Conservation (phyloP, 2,888 invertebrate genomes). For the Tenthredo amoena region DNA sequence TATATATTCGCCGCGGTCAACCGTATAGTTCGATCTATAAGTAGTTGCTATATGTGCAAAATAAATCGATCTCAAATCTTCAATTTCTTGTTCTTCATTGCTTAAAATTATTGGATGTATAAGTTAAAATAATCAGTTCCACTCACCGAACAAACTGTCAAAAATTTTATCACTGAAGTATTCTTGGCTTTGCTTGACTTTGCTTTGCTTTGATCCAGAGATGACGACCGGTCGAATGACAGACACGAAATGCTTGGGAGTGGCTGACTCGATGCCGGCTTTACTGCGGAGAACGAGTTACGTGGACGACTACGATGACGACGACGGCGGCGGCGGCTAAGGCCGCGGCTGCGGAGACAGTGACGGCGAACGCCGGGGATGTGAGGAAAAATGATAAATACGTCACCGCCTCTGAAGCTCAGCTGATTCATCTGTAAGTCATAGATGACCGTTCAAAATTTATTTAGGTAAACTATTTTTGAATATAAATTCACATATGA, state of each 20-base stretch:
- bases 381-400: not conserved
- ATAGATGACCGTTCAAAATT: not conserved
- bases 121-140: too few species aligned
- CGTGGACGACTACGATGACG: constrained; percentile 32
- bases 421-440: not conserved
- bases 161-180: constrained; percentile 13
- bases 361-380: constrained; percentile 42
- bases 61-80: not conserved
- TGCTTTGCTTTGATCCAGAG: not conserved
- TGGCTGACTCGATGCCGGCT: constrained; percentile 43
- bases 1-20: not conserved
- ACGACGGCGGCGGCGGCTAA: constrained; percentile 18
- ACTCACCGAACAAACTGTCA: constrained; percentile 37
- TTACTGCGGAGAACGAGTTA: constrained; percentile 46
- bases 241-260: constrained; percentile 51
- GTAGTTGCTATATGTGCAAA: not conserved
- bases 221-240: constrained; percentile 42
- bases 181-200: not conserved
- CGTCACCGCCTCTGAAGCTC: constrained; percentile 24
- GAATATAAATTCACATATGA: not conserved
- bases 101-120: not conserved
- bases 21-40: not conserved
- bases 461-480: not conserved
- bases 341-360: constrained; percentile 12
- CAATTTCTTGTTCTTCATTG: not conserved